phyloP scores from a whole-genome alignment of 2,888 invertebrate species.

The Epistrophe eligans region DNA sequence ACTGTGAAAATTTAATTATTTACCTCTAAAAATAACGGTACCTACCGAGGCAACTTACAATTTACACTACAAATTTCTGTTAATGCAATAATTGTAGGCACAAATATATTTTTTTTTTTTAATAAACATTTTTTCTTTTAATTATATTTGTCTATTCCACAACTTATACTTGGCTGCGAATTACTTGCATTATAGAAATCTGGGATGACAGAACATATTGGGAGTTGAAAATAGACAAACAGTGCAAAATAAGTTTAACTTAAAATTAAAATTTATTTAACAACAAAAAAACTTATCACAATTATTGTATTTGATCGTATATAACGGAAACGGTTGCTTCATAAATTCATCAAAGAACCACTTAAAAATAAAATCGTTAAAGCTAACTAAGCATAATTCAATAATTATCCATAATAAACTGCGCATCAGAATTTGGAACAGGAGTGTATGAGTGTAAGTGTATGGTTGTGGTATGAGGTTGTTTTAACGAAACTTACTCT shows the following conservation, averaged over 20 bases:
- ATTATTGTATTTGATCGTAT: conserved; percentile 7
- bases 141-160: no score
- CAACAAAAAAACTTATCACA: conserved; percentile 24
- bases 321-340: background rate
- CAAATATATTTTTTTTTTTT: no score
- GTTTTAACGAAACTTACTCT: conserved; percentile 66
- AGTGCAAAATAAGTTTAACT: background rate
- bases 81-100: background rate
- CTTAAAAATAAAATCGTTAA: background rate
- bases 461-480: background rate
- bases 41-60: no score
- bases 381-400: background rate
- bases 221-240: background rate
- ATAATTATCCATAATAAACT: background rate
- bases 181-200: no score
- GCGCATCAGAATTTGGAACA: background rate
- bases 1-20: no score
- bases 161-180: no score
- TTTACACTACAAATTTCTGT: no score
- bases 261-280: conserved; percentile 13
- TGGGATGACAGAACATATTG: no score
- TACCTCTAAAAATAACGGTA: no score
- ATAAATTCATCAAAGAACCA: background rate
- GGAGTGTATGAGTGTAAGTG: background rate
- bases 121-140: no score